Percentiles rank a stretch among this genome's conserved stretches.
phyloP scores from a whole-genome alignment of 2,888 invertebrate genomes.

The Emmelina monodactyla region DNA sequence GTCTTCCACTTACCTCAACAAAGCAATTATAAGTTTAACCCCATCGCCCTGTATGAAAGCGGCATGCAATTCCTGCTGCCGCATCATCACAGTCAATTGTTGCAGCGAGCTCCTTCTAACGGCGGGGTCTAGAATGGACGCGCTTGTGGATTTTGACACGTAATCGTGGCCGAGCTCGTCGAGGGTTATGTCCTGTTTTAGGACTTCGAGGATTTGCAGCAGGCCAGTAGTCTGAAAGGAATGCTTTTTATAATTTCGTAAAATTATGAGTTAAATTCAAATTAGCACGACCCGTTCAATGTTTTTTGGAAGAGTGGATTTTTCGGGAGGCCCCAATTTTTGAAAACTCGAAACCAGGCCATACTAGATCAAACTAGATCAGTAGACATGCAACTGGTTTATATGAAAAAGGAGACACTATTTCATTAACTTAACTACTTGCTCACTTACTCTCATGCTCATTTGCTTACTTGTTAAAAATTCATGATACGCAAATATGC shows the following conservation, averaged over 20 bases:
- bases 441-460: too few relatives aligned
- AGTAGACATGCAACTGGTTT: too few relatives aligned
- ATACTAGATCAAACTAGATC: too few relatives aligned
- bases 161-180: constrained; percentile 33
- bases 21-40: constrained; percentile 46
- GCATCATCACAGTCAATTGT: constrained; percentile 72
- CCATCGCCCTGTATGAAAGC: constrained; percentile 67
- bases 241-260: too few relatives aligned
- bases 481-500: too few relatives aligned
- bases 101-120: constrained; percentile 72
- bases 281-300: too few relatives aligned
- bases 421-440: too few relatives aligned
- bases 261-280: neutral
- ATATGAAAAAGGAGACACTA: too few relatives aligned
- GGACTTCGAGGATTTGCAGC: constrained; percentile 45
- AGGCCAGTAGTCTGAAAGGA: constrained; percentile 38
- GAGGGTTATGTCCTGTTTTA: constrained; percentile 46
- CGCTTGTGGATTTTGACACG: constrained; percentile 18
- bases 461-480: too few relatives aligned
- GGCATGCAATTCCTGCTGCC: constrained; percentile 68
- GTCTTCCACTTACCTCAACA: constrained; percentile 34
- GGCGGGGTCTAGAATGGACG: constrained; percentile 67
- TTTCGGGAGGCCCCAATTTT: too few relatives aligned
- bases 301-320: too few relatives aligned
- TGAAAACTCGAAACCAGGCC: too few relatives aligned